Evolutionary conservation across 2,113 vertebrate genomes (phyloP), one percentile per base, ranked within the genome.

Genomic region (Cavia aperea): DNA sequence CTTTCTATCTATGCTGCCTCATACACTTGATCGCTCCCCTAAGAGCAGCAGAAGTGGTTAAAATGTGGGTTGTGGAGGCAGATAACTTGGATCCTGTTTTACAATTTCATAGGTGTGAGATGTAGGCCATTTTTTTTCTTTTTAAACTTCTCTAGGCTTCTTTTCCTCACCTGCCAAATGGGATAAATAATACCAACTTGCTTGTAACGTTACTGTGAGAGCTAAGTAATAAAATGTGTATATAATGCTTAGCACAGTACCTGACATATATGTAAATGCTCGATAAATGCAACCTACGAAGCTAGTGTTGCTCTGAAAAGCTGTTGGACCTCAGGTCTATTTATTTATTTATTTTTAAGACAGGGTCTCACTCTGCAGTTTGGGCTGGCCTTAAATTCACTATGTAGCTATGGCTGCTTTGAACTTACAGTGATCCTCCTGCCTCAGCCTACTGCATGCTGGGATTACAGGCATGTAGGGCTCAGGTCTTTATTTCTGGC

Each of bases 81-180:
- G 85, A 78, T 33, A 18, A 62, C 33, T 70, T 77, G 33, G 29
- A 66, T 94, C 12, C 24, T 73, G 46, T 83, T 92, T 82, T 79
- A 14, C 33, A 94, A 12, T 31, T 33, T 56, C 54, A 56, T 75
- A 73, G 56, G 70, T 73, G 6, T 70, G 29, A 85, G 21, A 79
- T 19, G 49, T 65, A 24, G 36, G n/a, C 9, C 2, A 51, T 58
- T 92, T 26, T 62, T 62, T 79, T 14, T 7, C 29, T 90, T 60
- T 89, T 87, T 31, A 86, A 88, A 84, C 49, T 90, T 92, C 62
- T 86, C 89, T 85, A 84, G 70, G n/a, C 23, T 84, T 93, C 39
- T 49, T 92, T 68, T 36, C 15, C 56, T 86, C 78, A 84, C 54
- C 66, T 83, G 73, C 12, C 43, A n/a, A 81, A 43, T 70, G 43